These are phyloP conservation scores for Drosophila pallidifrons DNA, from an alignment of 1,140 invertebrate genomes.

Conservation along the genomic window DNA sequence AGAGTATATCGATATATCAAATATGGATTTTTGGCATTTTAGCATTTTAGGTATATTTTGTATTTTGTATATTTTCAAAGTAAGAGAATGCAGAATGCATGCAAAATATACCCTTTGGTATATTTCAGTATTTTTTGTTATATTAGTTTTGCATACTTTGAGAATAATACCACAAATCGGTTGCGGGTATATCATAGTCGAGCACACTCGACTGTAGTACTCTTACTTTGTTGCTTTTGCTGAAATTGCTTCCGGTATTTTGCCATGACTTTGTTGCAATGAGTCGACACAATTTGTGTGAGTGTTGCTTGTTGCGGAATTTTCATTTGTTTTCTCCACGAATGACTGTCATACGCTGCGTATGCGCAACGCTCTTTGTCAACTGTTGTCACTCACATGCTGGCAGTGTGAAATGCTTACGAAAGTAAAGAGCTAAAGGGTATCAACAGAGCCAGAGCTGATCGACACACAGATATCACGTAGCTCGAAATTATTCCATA, in stretches of 20 bases:
- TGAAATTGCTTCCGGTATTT: constrained; percentile 46
- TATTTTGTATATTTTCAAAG: too few species aligned
- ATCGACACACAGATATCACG: background rate
- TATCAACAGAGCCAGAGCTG: background rate
- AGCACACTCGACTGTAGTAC: too few species aligned
- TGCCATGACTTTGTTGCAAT: constrained; percentile 45
- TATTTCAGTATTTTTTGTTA: too few species aligned
- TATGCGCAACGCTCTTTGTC: constrained; percentile 46
- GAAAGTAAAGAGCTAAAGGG: background rate
- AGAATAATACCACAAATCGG: too few species aligned
- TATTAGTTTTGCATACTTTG: too few species aligned
- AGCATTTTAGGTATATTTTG: too few species aligned
- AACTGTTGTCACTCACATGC: constrained; percentile 19
- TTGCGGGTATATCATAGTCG: too few species aligned
- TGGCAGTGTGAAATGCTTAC: background rate
- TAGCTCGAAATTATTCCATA: background rate
- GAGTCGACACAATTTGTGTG: constrained; percentile 47
- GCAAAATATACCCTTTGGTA: too few species aligned
- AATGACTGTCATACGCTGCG: constrained; percentile 47
- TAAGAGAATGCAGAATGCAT: too few species aligned
- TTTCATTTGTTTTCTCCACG: constrained; percentile 40
- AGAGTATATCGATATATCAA: too few species aligned
- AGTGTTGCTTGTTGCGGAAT: constrained; percentile 24
- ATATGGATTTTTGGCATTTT: too few species aligned
- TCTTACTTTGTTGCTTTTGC: background rate